phyloP scores from a whole-genome alignment of 2,113 vertebrate genomes.

The Hassar affinis region DNA sequence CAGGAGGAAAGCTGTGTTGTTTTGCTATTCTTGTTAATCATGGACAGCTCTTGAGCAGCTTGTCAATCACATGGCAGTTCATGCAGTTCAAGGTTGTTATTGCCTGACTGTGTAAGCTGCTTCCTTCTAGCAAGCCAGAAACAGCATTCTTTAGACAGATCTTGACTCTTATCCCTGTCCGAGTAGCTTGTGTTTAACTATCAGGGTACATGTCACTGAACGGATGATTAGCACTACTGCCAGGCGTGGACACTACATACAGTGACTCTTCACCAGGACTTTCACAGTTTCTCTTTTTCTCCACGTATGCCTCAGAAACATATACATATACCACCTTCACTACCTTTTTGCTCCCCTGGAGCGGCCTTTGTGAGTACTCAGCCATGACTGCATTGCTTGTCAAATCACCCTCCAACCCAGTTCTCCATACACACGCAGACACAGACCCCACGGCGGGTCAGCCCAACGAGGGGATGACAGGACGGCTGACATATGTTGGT shows the following conservation, averaged over 20 bases:
- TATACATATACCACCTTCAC: neutral
- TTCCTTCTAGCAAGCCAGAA: neutral
- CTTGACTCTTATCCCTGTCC: slow-evolving; percentile 47
- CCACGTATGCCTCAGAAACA: slow-evolving; percentile 3
- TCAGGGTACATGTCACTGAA: slow-evolving; percentile 63
- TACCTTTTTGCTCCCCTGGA: neutral
- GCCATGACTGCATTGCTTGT: slow-evolving; percentile 41
- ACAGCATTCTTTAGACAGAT: neutral
- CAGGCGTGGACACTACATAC: neutral
- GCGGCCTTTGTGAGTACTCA: slow-evolving; percentile 36
- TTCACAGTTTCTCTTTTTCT: neutral
- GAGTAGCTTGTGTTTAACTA: slow-evolving; percentile 57
- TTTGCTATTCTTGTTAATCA: slow-evolving; percentile 12
- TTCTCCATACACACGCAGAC: slow-evolving; percentile 15
- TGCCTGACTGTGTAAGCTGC: neutral
- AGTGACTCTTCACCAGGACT: slow-evolving; percentile 1
- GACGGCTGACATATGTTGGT: slow-evolving; percentile 58
- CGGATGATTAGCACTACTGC: slow-evolving; percentile 56
- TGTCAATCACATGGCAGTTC: slow-evolving; percentile 15
- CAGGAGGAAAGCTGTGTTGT: neutral
- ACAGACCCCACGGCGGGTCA: slow-evolving; percentile 22
- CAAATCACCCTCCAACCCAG: slow-evolving; percentile 41
- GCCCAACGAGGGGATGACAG: slow-evolving; percentile 50
- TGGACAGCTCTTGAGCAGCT: slow-evolving; percentile 1
- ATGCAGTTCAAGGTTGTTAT: slow-evolving; percentile 15